Evolutionary conservation across 2,888 invertebrate species (phyloP).

Genomic region (Masnerella sp.): DNA sequence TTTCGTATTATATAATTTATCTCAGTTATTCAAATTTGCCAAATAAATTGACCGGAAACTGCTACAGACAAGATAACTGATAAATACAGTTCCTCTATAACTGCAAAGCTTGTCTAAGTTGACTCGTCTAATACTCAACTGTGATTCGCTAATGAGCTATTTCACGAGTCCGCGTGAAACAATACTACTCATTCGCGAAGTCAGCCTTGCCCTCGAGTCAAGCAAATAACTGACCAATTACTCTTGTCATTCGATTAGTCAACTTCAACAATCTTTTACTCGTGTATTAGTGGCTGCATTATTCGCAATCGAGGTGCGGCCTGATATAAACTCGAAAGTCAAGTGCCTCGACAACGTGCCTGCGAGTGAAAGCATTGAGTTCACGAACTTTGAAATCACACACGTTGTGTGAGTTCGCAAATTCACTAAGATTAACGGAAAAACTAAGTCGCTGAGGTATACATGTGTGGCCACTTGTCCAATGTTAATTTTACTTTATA

Average conservation of each 20-base stretch:
- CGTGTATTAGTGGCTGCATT: constrained; percentile 52
- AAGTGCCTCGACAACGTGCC: constrained; percentile 61
- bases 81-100: no score
- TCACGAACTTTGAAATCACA: constrained; percentile 61
- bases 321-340: constrained; percentile 62
- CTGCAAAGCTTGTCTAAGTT: neutral
- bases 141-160: constrained; percentile 30
- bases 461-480: constrained; percentile 7
- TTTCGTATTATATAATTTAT: no score
- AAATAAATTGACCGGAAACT: no score
- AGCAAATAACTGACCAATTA: constrained; percentile 61
- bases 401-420: no score
- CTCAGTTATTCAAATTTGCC: no score
- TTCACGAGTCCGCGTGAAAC: constrained; percentile 30
- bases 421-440: constrained; percentile 29
- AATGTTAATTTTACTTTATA: no score
- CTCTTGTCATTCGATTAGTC: constrained; percentile 62
- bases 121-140: constrained; percentile 21
- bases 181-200: constrained; percentile 33
- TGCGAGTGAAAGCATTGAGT: constrained; percentile 61
- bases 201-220: constrained; percentile 62
- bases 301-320: constrained; percentile 61
- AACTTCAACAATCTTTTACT: constrained; percentile 56
- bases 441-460: constrained; percentile 31
- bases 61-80: no score